Base-by-base conservation (phyloP, 2,113 vertebrate genomes). In the Mionectes macconnelli region DNA sequence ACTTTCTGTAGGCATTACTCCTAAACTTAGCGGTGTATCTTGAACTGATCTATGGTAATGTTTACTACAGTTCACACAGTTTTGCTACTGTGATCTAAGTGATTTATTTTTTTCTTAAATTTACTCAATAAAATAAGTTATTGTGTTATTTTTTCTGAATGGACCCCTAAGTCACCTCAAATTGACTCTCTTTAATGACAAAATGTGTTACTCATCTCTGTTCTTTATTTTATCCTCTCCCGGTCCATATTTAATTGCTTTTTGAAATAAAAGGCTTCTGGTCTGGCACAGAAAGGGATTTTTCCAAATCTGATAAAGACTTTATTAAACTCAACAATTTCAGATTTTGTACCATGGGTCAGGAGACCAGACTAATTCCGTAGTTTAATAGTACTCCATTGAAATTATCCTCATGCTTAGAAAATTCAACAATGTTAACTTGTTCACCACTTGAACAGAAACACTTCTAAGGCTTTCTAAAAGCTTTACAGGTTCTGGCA, bases 381-480 rank as follows among this genome's bases (percentile, higher is more conserved):
- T 6, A 52, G 53, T 59, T 94, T 49, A 87, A 57, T 24, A 95
- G 74, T 55, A 66, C 55, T 85, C 74, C 56, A 66, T 40, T 95
- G 62, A 92, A 85, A 76, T 67, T 77, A 87, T 59, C 78, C 83
- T 91, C 74, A 76, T 72, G 63, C 87, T 95, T 64, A 73, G 59
- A 84, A 85, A 85, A 89, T 86, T 81, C 56, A 92, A 86, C 88
- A 94, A 68, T 69, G 69, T 89, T 91, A 96, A 96, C 57, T 80
- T 89, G 78, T 95, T 95, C 75, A 67, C 66, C 40, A 88, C 87
- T 95, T 88, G 64, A 93, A 82, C 59, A 96, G 57, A 93, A 95
- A 95, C 83, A 93, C 73, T 93, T 94, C 13, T 59, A 87, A 96
- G 67, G 85, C 76, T 94, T 96, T 95, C 67, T 49, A 73, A 95